Conservation (phyloP, 1,140 invertebrate species). For the Sarcophaga peregrina region DNA sequence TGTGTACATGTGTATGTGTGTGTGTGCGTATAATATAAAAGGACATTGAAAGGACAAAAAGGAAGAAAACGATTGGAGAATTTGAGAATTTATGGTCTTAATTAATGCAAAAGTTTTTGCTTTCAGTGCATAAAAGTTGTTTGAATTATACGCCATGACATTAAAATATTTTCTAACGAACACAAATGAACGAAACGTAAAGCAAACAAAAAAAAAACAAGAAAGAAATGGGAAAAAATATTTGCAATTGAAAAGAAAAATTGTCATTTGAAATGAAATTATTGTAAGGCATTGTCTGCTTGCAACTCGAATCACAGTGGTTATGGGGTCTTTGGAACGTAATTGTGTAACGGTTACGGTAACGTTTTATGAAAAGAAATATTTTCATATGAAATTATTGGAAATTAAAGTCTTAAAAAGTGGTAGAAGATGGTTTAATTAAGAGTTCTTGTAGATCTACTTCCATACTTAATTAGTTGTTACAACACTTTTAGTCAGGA, state of each 20-base stretch:
- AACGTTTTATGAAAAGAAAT: neutral
- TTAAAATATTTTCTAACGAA: too few species aligned
- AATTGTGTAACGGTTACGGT: neutral
- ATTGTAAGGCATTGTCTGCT: neutral
- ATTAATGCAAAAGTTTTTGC: slow-evolving; percentile 27
- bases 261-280: slow-evolving; percentile 13
- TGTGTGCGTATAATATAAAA: neutral
- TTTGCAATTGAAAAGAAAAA: neutral
- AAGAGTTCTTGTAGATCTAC: too few species aligned
- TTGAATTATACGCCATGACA: neutral
- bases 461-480: too few species aligned
- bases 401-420: too few species aligned
- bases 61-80: neutral
- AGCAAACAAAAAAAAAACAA: too few species aligned
- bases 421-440: too few species aligned
- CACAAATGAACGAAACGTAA: too few species aligned
- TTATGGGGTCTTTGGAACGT: too few species aligned
- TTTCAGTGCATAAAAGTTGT: slow-evolving; percentile 22
- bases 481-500: too few species aligned
- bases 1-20: neutral
- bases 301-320: too few species aligned
- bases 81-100: slow-evolving; percentile 20
- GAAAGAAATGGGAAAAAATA: neutral
- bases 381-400: neutral
- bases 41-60: slow-evolving; percentile 4